Conservation (phyloP, 2,113 vertebrate species). For the Phaethornis superciliosus region DNA sequence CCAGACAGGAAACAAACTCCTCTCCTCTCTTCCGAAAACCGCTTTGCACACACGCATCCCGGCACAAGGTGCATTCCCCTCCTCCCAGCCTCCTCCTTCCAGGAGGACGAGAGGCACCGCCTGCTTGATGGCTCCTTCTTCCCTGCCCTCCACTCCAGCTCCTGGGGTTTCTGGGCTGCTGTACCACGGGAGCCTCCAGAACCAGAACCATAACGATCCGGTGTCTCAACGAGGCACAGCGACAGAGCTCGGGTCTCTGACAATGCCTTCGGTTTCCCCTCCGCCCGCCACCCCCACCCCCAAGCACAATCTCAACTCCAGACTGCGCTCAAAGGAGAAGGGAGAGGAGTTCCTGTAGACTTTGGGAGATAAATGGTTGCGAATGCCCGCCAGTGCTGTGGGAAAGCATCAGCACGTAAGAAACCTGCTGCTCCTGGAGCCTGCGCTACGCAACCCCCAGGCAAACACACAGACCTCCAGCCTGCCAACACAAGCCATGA, state of each 20-base stretch:
- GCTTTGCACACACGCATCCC: background rate
- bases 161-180: background rate
- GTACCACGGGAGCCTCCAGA: background rate
- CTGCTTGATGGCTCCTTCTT: background rate
- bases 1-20: conserved; percentile 1
- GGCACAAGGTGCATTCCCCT: background rate
- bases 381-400: fast-evolving
- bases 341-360: background rate
- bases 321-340: background rate
- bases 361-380: background rate
- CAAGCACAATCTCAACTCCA: background rate
- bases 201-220: background rate
- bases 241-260: fast-evolving
- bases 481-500: background rate
- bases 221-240: fast-evolving
- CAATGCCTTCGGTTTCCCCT: background rate
- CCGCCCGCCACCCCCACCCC: background rate
- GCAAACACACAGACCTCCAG: background rate
- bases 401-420: background rate
- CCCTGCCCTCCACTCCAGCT: background rate
- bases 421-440: background rate
- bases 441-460: background rate
- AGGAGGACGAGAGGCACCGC: background rate
- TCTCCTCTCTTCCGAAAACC: background rate
- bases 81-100: conserved; percentile 12